phyloP scores from a whole-genome alignment of 2,113 vertebrate genomes.

The Daphoenositta chrysoptera region DNA sequence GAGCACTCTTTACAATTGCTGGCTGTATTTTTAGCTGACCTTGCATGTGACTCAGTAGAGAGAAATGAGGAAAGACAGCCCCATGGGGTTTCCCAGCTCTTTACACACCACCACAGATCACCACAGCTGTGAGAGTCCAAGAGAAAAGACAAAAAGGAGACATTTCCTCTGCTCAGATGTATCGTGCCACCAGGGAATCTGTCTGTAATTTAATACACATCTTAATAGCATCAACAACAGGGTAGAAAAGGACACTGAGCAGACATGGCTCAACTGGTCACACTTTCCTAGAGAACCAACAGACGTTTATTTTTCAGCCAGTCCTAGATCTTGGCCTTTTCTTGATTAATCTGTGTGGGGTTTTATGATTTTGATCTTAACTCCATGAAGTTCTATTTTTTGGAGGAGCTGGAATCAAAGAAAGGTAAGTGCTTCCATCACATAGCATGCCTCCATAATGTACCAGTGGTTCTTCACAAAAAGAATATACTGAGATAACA shows the following conservation, averaged over 20 bases:
- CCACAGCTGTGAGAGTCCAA: background rate
- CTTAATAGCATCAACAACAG: background rate
- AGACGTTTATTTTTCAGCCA: background rate
- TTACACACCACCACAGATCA: background rate
- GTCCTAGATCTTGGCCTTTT: background rate
- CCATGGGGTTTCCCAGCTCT: background rate
- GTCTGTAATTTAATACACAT: background rate
- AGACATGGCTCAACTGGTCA: background rate
- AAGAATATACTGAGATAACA: background rate
- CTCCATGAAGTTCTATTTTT: background rate
- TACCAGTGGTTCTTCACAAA: background rate
- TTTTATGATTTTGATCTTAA: background rate
- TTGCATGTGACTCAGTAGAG: conserved; percentile 15
- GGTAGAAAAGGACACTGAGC: background rate
- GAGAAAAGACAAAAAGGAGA: background rate
- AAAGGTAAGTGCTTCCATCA: background rate
- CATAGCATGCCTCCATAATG: accelerated
- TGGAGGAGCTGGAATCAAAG: background rate
- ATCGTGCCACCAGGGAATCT: background rate
- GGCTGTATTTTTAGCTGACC: conserved; percentile 39
- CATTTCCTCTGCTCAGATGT: background rate
- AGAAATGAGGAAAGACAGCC: conserved; percentile 12
- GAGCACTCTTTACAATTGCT: background rate
- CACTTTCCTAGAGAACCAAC: background rate
- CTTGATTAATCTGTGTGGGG: accelerated